A percentile compares a stretch with the other conserved stretches of the same genome.
phyloP scores from a whole-genome alignment of 2,888 invertebrate species.

The Pantelozetes paolii region DNA sequence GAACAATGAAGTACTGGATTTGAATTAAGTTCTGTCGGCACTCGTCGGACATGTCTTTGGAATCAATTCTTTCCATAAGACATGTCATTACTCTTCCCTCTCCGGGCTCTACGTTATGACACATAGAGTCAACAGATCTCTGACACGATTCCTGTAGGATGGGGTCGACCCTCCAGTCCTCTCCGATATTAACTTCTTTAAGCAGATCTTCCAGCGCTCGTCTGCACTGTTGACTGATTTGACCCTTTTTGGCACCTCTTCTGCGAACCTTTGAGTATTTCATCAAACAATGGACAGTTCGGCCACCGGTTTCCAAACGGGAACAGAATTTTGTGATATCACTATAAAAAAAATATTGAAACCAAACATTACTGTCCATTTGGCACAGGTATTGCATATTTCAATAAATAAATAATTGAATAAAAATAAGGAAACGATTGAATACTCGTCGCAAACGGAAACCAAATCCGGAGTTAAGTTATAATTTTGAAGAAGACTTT shows the following conservation, averaged over 20 bases:
- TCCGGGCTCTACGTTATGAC: slow-evolving; percentile 60
- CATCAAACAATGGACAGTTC: slow-evolving; percentile 93
- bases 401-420: neutral
- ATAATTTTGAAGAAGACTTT: slow-evolving; percentile 87
- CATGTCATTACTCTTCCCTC: slow-evolving; percentile 73
- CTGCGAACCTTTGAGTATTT: slow-evolving; percentile 65
- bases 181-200: slow-evolving; percentile 83
- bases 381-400: neutral
- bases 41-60: slow-evolving; percentile 73
- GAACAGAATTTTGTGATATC: slow-evolving; percentile 75
- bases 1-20: slow-evolving; percentile 93
- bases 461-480: slow-evolving; percentile 88
- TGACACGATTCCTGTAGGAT: slow-evolving; percentile 79
- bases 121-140: slow-evolving; percentile 73
- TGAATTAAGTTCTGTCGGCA: slow-evolving; percentile 89
- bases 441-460: slow-evolving; percentile 67
- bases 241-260: slow-evolving; percentile 47
- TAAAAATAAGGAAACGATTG: neutral
- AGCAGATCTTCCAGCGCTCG: slow-evolving; percentile 73
- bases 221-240: slow-evolving; percentile 67
- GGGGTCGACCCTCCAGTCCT: slow-evolving; percentile 92
- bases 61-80: slow-evolving; percentile 84
- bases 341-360: neutral
- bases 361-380: neutral
- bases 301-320: slow-evolving; percentile 67